Evolutionary conservation across 2,888 invertebrate species (phyloP).

Genomic region (Ferdinandea cuprea): DNA sequence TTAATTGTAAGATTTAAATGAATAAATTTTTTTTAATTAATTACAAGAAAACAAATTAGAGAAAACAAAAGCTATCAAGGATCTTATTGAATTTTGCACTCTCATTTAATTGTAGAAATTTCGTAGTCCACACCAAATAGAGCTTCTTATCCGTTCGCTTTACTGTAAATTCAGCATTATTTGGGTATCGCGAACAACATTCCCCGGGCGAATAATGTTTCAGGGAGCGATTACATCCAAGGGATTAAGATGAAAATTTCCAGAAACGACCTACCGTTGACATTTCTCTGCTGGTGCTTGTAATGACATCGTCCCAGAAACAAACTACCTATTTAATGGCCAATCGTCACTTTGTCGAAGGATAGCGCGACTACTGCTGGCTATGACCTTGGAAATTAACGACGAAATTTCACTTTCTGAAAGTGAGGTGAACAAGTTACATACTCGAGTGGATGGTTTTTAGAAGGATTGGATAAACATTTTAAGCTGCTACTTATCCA

Average conservation of each 20-base stretch:
- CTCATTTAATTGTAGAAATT: constrained; percentile 15
- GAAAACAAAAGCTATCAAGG: constrained; percentile 65
- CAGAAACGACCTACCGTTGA: background rate
- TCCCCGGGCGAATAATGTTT: background rate
- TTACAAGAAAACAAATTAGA: constrained; percentile 58
- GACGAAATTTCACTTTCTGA: constrained; percentile 57
- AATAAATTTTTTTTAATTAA: constrained; percentile 41
- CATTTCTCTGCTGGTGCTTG: constrained; percentile 6
- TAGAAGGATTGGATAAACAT: constrained; percentile 39
- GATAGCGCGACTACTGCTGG: constrained; percentile 70
- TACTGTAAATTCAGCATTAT: constrained; percentile 27
- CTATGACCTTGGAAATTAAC: constrained; percentile 71
- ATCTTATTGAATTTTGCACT: constrained; percentile 56
- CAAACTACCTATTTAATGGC: constrained; percentile 70
- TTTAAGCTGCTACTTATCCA: constrained; percentile 53
- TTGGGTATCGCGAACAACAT: constrained; percentile 3
- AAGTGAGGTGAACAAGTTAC: background rate
- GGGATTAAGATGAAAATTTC: no score
- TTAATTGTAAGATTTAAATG: background rate
- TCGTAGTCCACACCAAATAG: constrained; percentile 10
- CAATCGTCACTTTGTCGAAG: constrained; percentile 74
- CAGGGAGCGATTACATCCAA: constrained; percentile 17
- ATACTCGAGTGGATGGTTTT: background rate
- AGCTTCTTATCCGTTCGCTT: background rate
- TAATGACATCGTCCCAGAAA: constrained; percentile 53